Evolutionary conservation across 2,888 invertebrate genomes (phyloP).

Genomic region (Drosophila gaucha): DNA sequence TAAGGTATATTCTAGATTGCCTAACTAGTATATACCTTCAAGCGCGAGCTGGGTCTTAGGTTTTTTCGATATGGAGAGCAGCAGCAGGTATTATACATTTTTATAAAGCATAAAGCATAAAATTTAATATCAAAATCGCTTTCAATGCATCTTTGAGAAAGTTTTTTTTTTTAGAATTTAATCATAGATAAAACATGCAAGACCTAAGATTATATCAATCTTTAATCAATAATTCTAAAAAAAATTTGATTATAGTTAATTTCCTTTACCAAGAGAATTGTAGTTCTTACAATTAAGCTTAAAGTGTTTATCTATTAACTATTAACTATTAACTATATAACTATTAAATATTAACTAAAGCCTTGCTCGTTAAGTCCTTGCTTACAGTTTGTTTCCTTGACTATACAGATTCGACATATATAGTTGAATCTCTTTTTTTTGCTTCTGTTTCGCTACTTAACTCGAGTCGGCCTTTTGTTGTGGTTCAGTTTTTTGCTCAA

Average conservation of each 20-base stretch:
- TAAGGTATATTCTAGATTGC: too few species aligned
- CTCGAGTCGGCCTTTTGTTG: conserved; percentile 56
- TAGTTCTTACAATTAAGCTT: not conserved
- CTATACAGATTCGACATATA: conserved; percentile 9
- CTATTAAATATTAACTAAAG: not conserved
- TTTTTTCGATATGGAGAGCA: too few species aligned
- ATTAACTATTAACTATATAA: too few species aligned
- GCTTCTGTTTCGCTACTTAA: conserved; percentile 23
- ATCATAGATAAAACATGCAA: too few species aligned
- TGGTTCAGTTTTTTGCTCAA: conserved; percentile 36
- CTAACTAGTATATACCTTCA: too few species aligned
- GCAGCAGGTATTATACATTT: too few species aligned
- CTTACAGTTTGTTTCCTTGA: conserved; percentile 20
- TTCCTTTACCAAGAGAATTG: not conserved
- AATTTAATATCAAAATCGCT: too few species aligned
- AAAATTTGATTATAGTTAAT: not conserved
- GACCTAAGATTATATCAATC: too few species aligned
- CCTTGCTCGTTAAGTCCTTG: not conserved
- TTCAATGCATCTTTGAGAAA: too few species aligned
- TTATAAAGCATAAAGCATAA: too few species aligned
- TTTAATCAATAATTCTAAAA: not conserved
- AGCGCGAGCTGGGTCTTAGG: too few species aligned
- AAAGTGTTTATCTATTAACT: not conserved
- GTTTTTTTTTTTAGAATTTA: too few species aligned
- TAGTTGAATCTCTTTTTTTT: not conserved